Evolutionary conservation across 1,140 invertebrate genomes (phyloP).

Genomic region (Panonychus citri): DNA sequence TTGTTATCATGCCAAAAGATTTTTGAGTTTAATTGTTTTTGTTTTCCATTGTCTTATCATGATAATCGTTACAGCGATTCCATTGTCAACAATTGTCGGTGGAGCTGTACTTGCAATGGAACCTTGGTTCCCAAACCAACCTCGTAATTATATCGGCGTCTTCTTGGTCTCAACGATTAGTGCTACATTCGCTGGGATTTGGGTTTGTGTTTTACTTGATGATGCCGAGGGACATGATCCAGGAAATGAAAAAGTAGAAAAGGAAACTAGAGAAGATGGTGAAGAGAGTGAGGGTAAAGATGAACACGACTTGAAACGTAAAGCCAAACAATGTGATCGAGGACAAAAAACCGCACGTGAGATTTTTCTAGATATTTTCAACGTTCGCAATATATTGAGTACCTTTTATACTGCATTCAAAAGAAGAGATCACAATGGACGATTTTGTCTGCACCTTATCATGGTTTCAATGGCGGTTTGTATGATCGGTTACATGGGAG

Average conservation of each 20-base stretch:
- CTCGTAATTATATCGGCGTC: neutral
- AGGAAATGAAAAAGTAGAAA: neutral
- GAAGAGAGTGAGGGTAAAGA: too few species aligned
- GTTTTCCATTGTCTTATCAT: neutral
- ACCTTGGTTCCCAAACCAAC: neutral
- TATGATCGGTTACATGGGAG: constrained; percentile 1
- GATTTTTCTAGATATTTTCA: too few species aligned
- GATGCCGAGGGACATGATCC: too few species aligned
- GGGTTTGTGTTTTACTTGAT: neutral
- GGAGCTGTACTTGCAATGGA: neutral
- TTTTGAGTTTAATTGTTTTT: neutral
- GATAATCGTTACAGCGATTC: too few species aligned
- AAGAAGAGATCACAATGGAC: neutral
- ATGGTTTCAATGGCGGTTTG: neutral
- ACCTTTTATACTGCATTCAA: neutral
- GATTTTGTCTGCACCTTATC: neutral
- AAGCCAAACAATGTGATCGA: too few species aligned
- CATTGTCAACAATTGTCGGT: neutral
- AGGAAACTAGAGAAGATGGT: neutral
- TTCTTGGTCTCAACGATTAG: neutral
- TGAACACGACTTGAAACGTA: too few species aligned
- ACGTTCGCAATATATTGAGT: too few species aligned
- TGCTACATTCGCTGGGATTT: neutral
- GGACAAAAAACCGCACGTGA: too few species aligned
- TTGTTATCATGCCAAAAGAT: too few species aligned